Base-by-base conservation (phyloP, 2,888 invertebrate genomes). In the Cephonodes hylas region DNA sequence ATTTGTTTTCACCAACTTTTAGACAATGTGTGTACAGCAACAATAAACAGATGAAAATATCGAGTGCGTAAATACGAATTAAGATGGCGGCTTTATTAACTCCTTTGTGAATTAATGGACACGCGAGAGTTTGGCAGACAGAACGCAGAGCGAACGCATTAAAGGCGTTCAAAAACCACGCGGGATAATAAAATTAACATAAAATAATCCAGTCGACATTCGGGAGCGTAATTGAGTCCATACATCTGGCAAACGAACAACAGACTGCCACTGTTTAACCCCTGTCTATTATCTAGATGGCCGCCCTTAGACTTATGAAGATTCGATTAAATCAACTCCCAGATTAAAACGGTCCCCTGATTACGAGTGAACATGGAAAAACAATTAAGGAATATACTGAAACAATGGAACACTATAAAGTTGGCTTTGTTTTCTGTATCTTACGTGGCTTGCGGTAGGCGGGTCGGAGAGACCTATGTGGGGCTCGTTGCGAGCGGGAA, bases 311-410 rank as follows among this genome's bases (percentile, higher is more conserved):
- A 53, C 53, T 60, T 59, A 59, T 60, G 60, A 84, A 88, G 83
- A 90, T 90, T 90, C 85, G 88, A 90, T 91, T 89, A 88, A 85
- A 53, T 53, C 53, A 53, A 78, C 75, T 72, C 73, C 75, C 79
- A 86, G 88, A 88, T 89, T 85, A 88, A 72, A 77, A 69, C 73
- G 75, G 68, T 80, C 83, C 85, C 87, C 75, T 53, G 86, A 85
- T 88, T 82, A 85, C 78, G 81, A 80, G 73, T 77, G 80, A 84
- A 90, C 90, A 91, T 82, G 89, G 91, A 90, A 91, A 91, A 91
- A 91, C 91, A 91, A 91, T 91, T 90, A 90, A 83, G 81, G 84
- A 83, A 86, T 85, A 86, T 84, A 81, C 83, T 85, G 77, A 83
- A 85, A 89, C 89, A 89, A 90, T 89, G 53, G 53, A 53, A 77